These are phyloP conservation scores for Pteronura brasiliensis DNA, from an alignment of 2,113 vertebrate genomes.

Conservation along the genomic window DNA sequence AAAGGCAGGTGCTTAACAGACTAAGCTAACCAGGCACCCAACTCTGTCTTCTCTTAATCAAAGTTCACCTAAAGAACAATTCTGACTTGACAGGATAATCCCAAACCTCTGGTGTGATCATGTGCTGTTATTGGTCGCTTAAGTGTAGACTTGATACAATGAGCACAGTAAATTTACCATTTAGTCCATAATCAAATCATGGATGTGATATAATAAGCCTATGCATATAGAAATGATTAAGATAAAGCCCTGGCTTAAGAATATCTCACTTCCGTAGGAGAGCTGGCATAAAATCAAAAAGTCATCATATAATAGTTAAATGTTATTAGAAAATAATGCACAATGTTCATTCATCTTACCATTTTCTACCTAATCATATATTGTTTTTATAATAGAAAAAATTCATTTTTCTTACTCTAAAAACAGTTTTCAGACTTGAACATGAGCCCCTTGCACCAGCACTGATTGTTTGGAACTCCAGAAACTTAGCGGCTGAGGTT, in stretches of 20 bases:
- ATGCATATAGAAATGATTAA: not conserved
- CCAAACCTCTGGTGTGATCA: not conserved
- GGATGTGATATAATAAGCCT: not conserved
- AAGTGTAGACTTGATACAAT: not conserved
- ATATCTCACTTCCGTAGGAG: not conserved
- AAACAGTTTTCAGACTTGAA: conserved; percentile 8
- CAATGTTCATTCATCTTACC: not conserved
- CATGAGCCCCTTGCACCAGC: not conserved
- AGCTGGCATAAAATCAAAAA: not conserved
- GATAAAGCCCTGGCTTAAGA: not conserved
- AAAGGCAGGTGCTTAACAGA: too few relatives aligned
- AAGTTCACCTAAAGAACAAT: not conserved
- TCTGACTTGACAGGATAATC: not conserved
- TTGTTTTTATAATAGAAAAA: not conserved
- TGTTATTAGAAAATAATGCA: not conserved
- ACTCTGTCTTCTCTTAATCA: not conserved
- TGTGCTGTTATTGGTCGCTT: not conserved
- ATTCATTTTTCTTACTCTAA: not conserved
- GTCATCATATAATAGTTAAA: not conserved
- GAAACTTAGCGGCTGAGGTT: not conserved
- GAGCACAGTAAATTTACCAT: not conserved
- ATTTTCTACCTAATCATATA: not conserved
- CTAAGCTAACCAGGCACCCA: too few relatives aligned
- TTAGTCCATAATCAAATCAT: not conserved
- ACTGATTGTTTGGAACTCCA: not conserved